Percentiles rank a stretch among this genome's conserved stretches.
Evolutionary conservation across 1,140 invertebrate species (phyloP).

Genomic region (Lerema accius): DNA sequence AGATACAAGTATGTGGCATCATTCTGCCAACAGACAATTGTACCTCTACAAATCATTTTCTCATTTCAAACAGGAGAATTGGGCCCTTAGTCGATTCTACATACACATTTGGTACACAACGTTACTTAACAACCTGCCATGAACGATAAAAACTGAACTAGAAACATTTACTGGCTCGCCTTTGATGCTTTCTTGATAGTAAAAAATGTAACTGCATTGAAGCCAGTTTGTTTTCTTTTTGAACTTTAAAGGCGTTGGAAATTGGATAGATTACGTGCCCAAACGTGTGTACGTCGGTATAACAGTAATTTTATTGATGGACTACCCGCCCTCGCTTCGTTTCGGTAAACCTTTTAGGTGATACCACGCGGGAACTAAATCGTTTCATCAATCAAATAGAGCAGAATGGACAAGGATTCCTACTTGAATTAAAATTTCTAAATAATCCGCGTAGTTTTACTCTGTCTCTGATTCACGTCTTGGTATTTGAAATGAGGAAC

Average conservation of each 20-base stretch:
- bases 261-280: not conserved
- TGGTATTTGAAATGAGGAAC: not conserved
- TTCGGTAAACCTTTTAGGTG: no score
- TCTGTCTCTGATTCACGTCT: not conserved
- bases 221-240: not conserved
- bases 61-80: no score
- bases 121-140: not conserved
- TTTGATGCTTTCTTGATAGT: slow-evolving; percentile 1
- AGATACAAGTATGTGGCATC: no score
- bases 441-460: not conserved
- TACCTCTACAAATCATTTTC: no score
- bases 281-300: not conserved
- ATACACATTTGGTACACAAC: slow-evolving; percentile 1
- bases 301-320: not conserved
- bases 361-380: no score
- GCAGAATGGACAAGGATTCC: no score
- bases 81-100: not conserved
- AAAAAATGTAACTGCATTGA: slow-evolving; percentile 1
- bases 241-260: not conserved
- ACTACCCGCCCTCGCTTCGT: no score
- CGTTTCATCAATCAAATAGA: no score
- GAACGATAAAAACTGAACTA: slow-evolving; percentile 3
- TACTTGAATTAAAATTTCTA: no score
- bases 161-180: not conserved
- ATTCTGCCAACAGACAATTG: no score